A percentile compares a stretch with the other conserved stretches of the same genome.
Conservation (phyloP, 2,888 invertebrate species). For the Artemia sinica region DNA sequence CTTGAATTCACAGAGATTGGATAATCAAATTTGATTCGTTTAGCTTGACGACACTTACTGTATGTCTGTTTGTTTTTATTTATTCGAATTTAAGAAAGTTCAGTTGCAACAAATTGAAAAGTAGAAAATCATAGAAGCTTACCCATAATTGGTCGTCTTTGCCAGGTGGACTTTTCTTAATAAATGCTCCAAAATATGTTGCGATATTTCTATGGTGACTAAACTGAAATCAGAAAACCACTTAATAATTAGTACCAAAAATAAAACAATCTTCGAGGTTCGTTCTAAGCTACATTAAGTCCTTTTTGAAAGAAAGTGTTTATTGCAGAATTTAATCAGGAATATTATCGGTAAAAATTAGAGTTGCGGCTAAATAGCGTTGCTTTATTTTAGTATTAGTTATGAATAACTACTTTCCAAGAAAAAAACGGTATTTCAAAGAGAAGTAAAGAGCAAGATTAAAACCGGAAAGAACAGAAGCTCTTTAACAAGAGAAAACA, state of each 20-base stretch:
- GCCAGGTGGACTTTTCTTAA: conserved; percentile 93
- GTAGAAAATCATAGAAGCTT: conserved; percentile 24
- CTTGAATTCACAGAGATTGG: too few relatives aligned
- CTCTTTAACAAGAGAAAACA: too few relatives aligned
- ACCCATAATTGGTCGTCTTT: conserved; percentile 98
- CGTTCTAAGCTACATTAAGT: conserved; percentile 17
- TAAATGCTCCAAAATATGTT: conserved; percentile 99
- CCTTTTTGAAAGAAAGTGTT: conserved; percentile 18
- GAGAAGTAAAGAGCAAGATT: too few relatives aligned
- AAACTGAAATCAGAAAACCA: conserved; percentile 41
- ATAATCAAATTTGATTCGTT: too few relatives aligned
- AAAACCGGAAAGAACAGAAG: too few relatives aligned
- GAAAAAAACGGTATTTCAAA: too few relatives aligned
- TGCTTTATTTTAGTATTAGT: too few relatives aligned
- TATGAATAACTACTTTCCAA: too few relatives aligned
- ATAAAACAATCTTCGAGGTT: conserved; percentile 15
- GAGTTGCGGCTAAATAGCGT: too few relatives aligned
- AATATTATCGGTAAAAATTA: too few relatives aligned
- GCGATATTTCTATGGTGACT: conserved; percentile 98
- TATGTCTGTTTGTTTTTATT: too few relatives aligned
- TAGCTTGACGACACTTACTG: too few relatives aligned
- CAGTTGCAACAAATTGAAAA: conserved; percentile 2
- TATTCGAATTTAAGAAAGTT: conserved; percentile 4
- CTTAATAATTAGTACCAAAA: conserved; percentile 30
- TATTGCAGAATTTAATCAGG: conserved; percentile 23